Evolutionary conservation across 2,888 invertebrate genomes (phyloP).

Genomic region (Caenorhabditis imperialis): DNA sequence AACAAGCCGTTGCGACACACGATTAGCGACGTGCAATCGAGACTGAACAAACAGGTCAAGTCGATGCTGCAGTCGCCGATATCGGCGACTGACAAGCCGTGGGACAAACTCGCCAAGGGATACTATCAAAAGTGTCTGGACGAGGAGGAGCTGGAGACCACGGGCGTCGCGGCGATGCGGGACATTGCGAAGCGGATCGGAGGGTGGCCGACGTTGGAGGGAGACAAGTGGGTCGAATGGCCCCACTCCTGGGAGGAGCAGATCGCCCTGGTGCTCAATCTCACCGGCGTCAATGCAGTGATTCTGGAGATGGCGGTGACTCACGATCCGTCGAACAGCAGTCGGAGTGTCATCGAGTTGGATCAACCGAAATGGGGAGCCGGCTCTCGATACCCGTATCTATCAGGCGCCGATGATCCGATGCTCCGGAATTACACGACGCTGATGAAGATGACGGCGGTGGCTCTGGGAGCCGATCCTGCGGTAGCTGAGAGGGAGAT

Average conservation of each 20-base stretch:
- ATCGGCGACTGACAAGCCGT: constrained; percentile 59
- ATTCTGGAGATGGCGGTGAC: constrained; percentile 75
- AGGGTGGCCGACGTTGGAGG: constrained; percentile 77
- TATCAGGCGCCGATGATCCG: constrained; percentile 70
- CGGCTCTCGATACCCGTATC: constrained; percentile 72
- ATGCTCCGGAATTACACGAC: constrained; percentile 74
- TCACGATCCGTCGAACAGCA: constrained; percentile 76
- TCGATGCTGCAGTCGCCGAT: constrained; percentile 64
- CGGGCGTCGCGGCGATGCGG: constrained; percentile 63
- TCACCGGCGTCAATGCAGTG: constrained; percentile 73
- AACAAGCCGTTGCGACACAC: constrained; percentile 74
- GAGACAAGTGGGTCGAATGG: constrained; percentile 70
- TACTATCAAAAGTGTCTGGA: constrained; percentile 76
- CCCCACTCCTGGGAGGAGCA: constrained; percentile 71
- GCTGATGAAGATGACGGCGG: constrained; percentile 70
- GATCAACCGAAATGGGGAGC: constrained; percentile 77
- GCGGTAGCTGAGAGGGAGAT: constrained; percentile 66
- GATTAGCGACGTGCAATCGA: constrained; percentile 72
- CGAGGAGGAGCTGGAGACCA: constrained; percentile 68
- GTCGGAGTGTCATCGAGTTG: constrained; percentile 67
- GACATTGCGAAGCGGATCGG: constrained; percentile 71
- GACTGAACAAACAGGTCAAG: constrained; percentile 74
- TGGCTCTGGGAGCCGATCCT: constrained; percentile 66
- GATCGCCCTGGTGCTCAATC: constrained; percentile 70
- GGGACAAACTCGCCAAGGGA: constrained; percentile 71